phyloP scores from a whole-genome alignment of 2,113 vertebrate species.

The Ictalurus furcatus region DNA sequence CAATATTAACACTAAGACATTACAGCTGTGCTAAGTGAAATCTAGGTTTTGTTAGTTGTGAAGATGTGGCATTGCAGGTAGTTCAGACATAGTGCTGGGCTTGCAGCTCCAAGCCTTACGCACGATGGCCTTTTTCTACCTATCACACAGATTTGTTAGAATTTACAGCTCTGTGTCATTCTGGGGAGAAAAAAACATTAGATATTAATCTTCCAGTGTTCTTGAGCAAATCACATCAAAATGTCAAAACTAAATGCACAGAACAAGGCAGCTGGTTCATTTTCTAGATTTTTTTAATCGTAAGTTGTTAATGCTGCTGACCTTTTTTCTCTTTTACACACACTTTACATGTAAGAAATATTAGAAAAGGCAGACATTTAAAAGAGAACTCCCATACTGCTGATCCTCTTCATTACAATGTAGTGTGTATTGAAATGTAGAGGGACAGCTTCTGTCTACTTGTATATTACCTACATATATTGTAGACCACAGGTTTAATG shows the following conservation, averaged over 20 bases:
- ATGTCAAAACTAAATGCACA: neutral
- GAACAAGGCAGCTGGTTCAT: neutral
- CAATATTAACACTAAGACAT: neutral
- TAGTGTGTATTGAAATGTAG: neutral
- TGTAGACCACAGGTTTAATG: neutral
- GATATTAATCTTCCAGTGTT: constrained; percentile 6
- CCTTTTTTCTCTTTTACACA: neutral
- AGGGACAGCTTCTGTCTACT: neutral
- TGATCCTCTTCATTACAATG: neutral
- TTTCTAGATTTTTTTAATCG: neutral
- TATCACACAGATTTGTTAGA: constrained; percentile 65
- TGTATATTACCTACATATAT: neutral
- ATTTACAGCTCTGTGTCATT: constrained; percentile 67
- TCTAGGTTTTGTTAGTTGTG: neutral
- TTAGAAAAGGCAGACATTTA: neutral
- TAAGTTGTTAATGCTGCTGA: neutral
- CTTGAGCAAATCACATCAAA: constrained; percentile 39
- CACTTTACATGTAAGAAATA: neutral
- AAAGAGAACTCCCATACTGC: neutral
- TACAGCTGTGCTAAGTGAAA: constrained; percentile 58
- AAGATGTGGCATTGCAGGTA: constrained; percentile 39
- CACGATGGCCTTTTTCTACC: constrained; percentile 38
- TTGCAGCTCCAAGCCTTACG: constrained; percentile 37
- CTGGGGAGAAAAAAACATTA: constrained; percentile 32
- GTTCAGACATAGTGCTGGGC: constrained; percentile 35